Conservation (phyloP, 2,888 invertebrate species). For the Julus scandinavius region DNA sequence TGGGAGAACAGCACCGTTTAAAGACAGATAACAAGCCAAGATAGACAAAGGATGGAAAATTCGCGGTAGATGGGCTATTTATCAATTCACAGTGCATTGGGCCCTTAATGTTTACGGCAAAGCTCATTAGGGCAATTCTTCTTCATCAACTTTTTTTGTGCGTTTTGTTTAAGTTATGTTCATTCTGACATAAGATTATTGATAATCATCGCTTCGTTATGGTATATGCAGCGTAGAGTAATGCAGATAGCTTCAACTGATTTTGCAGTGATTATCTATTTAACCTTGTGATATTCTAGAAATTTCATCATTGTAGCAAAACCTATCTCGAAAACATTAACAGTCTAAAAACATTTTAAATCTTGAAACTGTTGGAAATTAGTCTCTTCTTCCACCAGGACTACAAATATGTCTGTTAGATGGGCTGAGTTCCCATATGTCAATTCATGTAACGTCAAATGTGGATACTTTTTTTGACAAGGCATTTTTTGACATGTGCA, state of each 20-base stretch:
- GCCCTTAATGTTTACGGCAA: background rate
- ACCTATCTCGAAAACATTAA: no score
- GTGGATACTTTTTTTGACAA: no score
- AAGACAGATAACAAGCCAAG: background rate
- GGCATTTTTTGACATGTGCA: no score
- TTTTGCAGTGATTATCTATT: background rate
- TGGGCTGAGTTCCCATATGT: no score
- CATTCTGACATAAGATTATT: background rate
- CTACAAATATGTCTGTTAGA: no score
- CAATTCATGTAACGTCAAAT: no score
- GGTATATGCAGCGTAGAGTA: background rate
- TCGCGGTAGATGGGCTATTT: background rate
- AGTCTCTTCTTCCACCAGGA: no score
- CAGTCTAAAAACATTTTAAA: no score
- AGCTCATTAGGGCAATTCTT: slow-evolving; percentile 6
- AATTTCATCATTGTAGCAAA: background rate
- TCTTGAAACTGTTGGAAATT: no score
- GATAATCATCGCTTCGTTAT: background rate
- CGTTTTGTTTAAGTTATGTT: slow-evolving; percentile 10
- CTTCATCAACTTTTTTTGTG: background rate
- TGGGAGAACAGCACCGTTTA: no score
- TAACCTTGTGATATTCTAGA: background rate
- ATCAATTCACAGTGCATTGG: background rate
- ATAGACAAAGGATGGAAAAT: background rate
- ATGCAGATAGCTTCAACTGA: background rate